Conservation (phyloP, 2,113 vertebrate species). For the Sinocyclocheilus grahami region DNA sequence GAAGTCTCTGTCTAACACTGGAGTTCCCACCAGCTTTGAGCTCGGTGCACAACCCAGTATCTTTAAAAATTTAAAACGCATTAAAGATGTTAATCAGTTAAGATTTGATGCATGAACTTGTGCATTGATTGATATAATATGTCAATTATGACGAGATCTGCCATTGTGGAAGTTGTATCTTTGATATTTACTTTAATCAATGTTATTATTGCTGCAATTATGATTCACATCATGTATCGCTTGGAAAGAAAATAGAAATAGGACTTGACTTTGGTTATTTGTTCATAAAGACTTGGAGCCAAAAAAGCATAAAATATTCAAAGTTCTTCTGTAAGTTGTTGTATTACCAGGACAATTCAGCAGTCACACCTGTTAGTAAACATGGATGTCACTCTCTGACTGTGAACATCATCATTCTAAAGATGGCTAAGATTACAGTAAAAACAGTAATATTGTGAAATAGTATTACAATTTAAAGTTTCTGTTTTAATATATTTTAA, state of each 20-base stretch:
- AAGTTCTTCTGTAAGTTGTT: too few species aligned
- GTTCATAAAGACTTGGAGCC: not conserved
- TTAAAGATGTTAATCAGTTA: not conserved
- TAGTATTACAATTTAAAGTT: not conserved
- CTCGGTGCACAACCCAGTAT: not conserved
- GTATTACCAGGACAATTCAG: not conserved
- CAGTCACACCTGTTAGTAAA: not conserved
- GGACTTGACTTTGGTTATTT: not conserved
- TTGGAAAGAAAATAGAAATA: not conserved
- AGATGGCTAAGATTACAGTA: not conserved
- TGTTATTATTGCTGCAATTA: not conserved
- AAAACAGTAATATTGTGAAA: not conserved
- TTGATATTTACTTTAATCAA: not conserved
- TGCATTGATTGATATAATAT: not conserved
- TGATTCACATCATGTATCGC: not conserved
- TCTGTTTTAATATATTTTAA: not conserved
- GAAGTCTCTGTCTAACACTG: not conserved
- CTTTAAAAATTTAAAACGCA: not conserved
- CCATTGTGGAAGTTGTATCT: constrained; percentile 1
- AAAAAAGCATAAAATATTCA: too few species aligned
- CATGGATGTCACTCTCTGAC: not conserved
- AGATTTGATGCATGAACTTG: not conserved
- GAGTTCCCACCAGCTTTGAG: not conserved
- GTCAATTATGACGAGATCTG: not conserved
- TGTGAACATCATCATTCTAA: not conserved